Base-by-base conservation (phyloP, 2,888 invertebrate genomes). In the Pediacus dermestoides region DNA sequence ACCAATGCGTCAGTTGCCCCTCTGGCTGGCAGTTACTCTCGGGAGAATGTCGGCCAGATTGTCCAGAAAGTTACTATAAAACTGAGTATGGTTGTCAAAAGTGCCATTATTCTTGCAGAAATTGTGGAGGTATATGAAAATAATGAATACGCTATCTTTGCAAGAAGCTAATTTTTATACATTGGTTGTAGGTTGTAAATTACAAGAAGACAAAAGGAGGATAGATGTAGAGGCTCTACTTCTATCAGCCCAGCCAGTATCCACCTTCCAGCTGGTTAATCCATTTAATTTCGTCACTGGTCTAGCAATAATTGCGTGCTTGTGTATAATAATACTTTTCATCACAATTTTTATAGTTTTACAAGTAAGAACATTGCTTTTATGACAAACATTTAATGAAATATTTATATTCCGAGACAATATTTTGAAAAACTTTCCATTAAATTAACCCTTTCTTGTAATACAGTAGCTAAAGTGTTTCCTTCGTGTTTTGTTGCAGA, bases 21-120 rank as follows among this genome's bases (percentile, higher is more conserved):
- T 70, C 72, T 2, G 85, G 84, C 2, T 88, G 88, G 88, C 81
- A 85, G 63, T 70, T 90, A 42, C 84, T 88, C 1, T 85, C 85
- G 2, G 88, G 89, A 1, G 86, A 88, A 65, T 90, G 90, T 57
- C 82, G 87, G 55, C 85, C 87, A 0, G 85, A 86, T 58, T 91
- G 91, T 66, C 88, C 90, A 0, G 85, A 86, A 68, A 88, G 88
- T 23, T 89, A 86, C 70, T 91, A 87, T 70, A 85, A 87, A 68
- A 82, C 82, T 2, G 77, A 80, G 47, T 86, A 80, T 55, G 88
- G 87, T 4, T 92, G 92, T 62, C 85, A 86, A 49, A 88, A 85
- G 67, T 92, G 92, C 70, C 89, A 90, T 72, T 86, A 88, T 67
- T 87, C 86, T 61, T 92, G 92, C 68, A 81, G 82, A 49, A 88